Percentiles rank a stretch among this genome's conserved stretches.
phyloP scores from a whole-genome alignment of 1,140 invertebrate genomes.

The Orius insidiosus region DNA sequence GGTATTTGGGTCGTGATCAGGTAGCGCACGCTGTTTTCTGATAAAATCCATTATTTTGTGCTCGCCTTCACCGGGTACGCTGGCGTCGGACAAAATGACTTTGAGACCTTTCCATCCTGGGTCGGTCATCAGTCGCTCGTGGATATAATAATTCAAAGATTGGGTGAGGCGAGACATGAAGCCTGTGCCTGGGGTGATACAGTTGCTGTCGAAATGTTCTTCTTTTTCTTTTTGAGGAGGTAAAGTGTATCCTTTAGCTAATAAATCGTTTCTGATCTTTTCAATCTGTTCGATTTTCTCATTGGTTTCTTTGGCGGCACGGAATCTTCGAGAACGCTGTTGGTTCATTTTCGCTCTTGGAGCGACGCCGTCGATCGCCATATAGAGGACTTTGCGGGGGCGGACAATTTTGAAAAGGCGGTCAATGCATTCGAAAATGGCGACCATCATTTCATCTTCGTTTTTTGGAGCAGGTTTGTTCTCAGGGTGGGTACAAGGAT shows the following conservation, averaged over 20 bases:
- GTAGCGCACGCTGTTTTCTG: conserved; percentile 83
- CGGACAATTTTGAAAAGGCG: conserved; percentile 86
- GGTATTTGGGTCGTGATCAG: conserved; percentile 96
- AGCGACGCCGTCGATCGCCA: conserved; percentile 99
- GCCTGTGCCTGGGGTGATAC: conserved; percentile 96
- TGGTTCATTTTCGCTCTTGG: conserved; percentile 99
- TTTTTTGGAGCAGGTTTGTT: conserved; percentile 92
- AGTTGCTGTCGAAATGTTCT: conserved; percentile 95
- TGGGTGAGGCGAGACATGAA: conserved; percentile 92
- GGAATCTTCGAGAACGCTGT: conserved; percentile 87
- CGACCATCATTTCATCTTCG: conserved; percentile 99
- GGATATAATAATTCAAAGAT: conserved; percentile 92
- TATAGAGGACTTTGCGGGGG: conserved; percentile 88
- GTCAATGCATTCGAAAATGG: conserved; percentile 98
- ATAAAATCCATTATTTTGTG: conserved; percentile 99
- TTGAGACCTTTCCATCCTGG: conserved; percentile 90
- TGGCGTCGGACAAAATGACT: conserved; percentile 86
- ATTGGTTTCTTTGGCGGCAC: conserved; percentile 84
- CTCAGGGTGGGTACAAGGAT: conserved; percentile 99
- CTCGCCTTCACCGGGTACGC: conserved; percentile 89
- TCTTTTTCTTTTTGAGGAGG: conserved; percentile 82
- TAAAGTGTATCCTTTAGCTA: conserved; percentile 55
- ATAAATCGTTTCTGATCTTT: conserved; percentile 54
- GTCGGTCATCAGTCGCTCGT: conserved; percentile 83
- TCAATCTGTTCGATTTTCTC: conserved; percentile 82